Conservation (phyloP, 2,113 vertebrate species). For the Castor canadensis region DNA sequence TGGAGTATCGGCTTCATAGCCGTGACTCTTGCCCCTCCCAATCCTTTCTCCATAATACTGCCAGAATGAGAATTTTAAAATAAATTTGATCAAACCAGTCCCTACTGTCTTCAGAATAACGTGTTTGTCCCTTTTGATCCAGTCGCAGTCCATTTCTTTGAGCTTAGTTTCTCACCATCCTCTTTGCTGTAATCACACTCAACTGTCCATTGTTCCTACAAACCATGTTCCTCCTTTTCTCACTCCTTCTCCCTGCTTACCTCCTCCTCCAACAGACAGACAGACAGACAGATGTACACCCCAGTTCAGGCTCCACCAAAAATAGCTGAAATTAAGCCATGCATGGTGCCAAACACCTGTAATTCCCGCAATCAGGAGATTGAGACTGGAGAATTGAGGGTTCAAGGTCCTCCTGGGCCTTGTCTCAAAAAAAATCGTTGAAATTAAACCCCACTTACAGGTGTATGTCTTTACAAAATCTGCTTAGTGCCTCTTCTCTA, state of each 20-base stretch:
- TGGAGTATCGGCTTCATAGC: neutral
- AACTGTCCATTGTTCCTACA: neutral
- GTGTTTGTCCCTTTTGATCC: neutral
- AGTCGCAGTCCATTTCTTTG: too few relatives aligned
- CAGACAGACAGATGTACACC: neutral
- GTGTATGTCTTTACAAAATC: neutral
- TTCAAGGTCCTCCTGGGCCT: neutral
- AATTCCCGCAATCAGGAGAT: neutral
- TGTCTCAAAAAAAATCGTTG: neutral
- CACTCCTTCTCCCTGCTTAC: neutral
- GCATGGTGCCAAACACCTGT: neutral
- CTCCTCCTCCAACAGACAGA: neutral
- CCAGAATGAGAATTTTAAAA: slow-evolving; percentile 37
- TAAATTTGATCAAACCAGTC: neutral
- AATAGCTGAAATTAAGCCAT: neutral
- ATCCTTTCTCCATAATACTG: neutral
- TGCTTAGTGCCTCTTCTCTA: neutral
- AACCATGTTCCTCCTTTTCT: too few relatives aligned
- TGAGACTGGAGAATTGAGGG: too few relatives aligned
- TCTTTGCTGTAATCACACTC: neutral
- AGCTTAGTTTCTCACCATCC: neutral
- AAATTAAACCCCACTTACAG: neutral
- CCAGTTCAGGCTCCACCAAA: neutral
- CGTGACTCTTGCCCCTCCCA: neutral
- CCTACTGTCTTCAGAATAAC: neutral